Base-by-base conservation (phyloP, 2,888 invertebrate genomes). In the Anthrax anthrax region DNA sequence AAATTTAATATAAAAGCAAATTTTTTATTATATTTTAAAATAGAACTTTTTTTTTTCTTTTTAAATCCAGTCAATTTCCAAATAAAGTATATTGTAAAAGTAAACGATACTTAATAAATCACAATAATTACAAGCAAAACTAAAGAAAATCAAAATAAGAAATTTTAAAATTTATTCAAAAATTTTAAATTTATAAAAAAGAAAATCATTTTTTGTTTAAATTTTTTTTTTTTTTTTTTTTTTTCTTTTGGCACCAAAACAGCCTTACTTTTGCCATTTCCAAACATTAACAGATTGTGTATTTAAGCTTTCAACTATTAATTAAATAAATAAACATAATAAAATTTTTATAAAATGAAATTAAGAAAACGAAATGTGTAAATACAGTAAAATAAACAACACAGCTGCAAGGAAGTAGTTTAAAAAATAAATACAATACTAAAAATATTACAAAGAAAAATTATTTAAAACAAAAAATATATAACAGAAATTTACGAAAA, bases 231-330 rank as follows among this genome's bases (percentile, higher is more conserved):
- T 19, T 42, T 42, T 13, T 44, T 46, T 39, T 37, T 39, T 32
- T 46, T 42, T 40, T 44, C 55, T 51, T 57, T 59, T 67, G 73
- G 74, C 75, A 76, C 77, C 77, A 77, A 77, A 77, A 76, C 77
- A 73, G 72, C 74, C 74, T 73, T 72, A 67, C 69, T 6, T n/a
- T 73, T 60, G 75, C 77, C 75, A 75, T 73, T 75, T 77, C 78
- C 78, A 73, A 79, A 79, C 80, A 78, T 36, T 36, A 32, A 32
- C 29, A 32, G 29, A 32, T 32, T 32, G 29, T 32, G 29, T 32
- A 32, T 32, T 27, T 2, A 2, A 27, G n/a, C n/a, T n/a, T n/a
- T n/a, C n/a, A n/a, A 23, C 4, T 23, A 23, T 23, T 47, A 43
- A 47, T 18, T 40, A 77, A 75, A 76, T 74, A 74, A 75, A 75